These are phyloP conservation scores for Dolichomitus sp. DNA, from an alignment of 2,888 invertebrate species.

Conservation along the genomic window DNA sequence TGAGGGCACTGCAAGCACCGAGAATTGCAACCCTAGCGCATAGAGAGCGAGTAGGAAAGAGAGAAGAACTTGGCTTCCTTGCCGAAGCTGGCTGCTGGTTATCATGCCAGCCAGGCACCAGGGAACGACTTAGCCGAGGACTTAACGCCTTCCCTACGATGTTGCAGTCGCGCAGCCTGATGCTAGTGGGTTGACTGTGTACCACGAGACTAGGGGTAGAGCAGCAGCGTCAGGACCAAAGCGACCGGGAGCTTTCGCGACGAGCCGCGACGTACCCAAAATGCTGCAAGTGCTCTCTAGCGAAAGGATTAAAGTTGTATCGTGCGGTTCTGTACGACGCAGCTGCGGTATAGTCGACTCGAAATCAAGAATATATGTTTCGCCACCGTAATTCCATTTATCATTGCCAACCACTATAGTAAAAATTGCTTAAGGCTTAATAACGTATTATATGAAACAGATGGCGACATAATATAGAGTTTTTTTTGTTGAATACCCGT, in stretches of 20 bases:
- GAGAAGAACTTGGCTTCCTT: slow-evolving; percentile 33
- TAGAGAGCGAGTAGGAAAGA: slow-evolving; percentile 13
- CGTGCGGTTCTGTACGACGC: slow-evolving; percentile 46
- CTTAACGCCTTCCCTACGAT: slow-evolving; percentile 52
- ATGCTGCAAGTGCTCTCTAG: slow-evolving; percentile 1
- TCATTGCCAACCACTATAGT: background rate
- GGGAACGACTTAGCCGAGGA: slow-evolving; percentile 71
- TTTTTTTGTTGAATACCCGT: background rate
- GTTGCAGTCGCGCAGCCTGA: slow-evolving; percentile 38
- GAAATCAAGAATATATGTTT: background rate
- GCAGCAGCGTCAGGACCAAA: slow-evolving; percentile 6
- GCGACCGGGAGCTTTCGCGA: slow-evolving; percentile 30
- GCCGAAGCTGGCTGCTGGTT: slow-evolving; percentile 66
- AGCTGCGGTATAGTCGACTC: slow-evolving; percentile 4
- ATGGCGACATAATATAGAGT: background rate
- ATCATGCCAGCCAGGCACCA: slow-evolving; percentile 73
- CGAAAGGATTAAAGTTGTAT: slow-evolving; percentile 50
- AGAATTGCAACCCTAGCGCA: slow-evolving; percentile 48
- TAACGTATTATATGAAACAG: too few species aligned
- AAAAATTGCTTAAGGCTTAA: background rate
- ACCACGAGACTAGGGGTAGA: background rate
- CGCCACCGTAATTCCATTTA: slow-evolving; percentile 1
- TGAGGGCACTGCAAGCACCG: slow-evolving; percentile 76
- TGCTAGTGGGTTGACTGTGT: slow-evolving; percentile 17
- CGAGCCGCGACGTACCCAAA: slow-evolving; percentile 13